Conservation (phyloP, 2,113 vertebrate genomes). For the Todiramphus saurophagus region DNA sequence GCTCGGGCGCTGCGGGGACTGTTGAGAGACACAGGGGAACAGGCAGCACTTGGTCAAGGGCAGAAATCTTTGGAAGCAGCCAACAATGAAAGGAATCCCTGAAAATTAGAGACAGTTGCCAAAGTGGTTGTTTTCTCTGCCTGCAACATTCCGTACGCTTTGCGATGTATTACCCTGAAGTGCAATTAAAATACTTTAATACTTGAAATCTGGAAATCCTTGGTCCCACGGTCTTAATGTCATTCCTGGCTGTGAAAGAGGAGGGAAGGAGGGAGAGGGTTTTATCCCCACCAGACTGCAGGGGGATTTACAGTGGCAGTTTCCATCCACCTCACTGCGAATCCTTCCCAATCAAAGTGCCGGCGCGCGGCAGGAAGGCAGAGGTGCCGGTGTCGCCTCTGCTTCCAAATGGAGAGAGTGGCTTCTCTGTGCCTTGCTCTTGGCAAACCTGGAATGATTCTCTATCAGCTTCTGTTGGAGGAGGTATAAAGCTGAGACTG, state of each 20-base stretch:
- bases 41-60: background rate
- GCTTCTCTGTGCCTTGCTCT: background rate
- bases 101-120: slow-evolving; percentile 31
- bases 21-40: background rate
- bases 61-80: background rate
- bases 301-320: background rate
- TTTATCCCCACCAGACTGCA: background rate
- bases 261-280: background rate
- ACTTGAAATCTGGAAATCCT: slow-evolving; percentile 40
- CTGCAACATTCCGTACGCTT: background rate
- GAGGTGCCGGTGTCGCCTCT: background rate
- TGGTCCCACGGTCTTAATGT: background rate
- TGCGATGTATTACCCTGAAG: slow-evolving; percentile 30
- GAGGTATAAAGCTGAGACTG: background rate
- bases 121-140: slow-evolving; percentile 21
- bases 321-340: background rate
- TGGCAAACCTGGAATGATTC: background rate
- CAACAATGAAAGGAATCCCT: background rate
- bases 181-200: slow-evolving; percentile 40
- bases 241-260: background rate
- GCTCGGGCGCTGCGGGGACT: background rate
- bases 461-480: background rate
- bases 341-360: background rate
- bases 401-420: background rate
- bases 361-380: background rate